These are phyloP conservation scores for Brachypterus glaber DNA, from an alignment of 2,888 invertebrate genomes.

Conservation along the genomic window DNA sequence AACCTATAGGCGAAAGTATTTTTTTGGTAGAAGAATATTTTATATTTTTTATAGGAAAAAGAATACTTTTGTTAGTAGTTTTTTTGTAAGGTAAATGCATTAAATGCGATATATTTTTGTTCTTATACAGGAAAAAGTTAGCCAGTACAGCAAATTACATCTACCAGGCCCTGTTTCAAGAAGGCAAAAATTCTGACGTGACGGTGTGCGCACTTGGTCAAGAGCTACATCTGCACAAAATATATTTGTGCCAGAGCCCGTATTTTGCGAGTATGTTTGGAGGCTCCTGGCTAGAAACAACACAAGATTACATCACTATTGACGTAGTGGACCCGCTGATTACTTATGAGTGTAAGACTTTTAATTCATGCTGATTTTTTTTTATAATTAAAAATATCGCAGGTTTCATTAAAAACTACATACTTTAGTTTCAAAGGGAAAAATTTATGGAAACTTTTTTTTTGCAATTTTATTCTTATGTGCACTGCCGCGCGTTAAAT, in stretches of 20 bases:
- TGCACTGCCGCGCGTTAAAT: no score
- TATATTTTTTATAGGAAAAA: no score
- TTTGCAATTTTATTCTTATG: no score
- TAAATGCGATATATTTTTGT: no score
- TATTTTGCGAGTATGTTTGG: slow-evolving; percentile 76
- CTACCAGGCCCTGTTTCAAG: slow-evolving; percentile 64
- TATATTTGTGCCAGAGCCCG: slow-evolving; percentile 70
- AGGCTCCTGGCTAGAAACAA: slow-evolving; percentile 66
- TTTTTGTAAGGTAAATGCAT: no score
- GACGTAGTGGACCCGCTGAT: slow-evolving; percentile 64
- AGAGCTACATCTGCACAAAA: slow-evolving; percentile 66
- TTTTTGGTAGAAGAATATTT: no score
- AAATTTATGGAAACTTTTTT: no score
- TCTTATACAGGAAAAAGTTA: slow-evolving; percentile 54
- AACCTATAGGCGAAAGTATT: no score
- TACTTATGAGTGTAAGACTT: slow-evolving; percentile 51
- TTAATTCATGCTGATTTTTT: not conserved
- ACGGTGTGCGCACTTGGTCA: slow-evolving; percentile 60
- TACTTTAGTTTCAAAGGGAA: no score
- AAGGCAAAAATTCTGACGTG: slow-evolving; percentile 67
- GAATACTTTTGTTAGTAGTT: no score
- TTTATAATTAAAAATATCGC: not conserved
- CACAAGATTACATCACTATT: slow-evolving; percentile 54
- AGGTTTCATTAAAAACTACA: no score
- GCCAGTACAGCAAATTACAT: slow-evolving; percentile 68